These are phyloP conservation scores for Ceratoteleas bidentatus DNA, from an alignment of 1,140 invertebrate species.

Conservation along the genomic window DNA sequence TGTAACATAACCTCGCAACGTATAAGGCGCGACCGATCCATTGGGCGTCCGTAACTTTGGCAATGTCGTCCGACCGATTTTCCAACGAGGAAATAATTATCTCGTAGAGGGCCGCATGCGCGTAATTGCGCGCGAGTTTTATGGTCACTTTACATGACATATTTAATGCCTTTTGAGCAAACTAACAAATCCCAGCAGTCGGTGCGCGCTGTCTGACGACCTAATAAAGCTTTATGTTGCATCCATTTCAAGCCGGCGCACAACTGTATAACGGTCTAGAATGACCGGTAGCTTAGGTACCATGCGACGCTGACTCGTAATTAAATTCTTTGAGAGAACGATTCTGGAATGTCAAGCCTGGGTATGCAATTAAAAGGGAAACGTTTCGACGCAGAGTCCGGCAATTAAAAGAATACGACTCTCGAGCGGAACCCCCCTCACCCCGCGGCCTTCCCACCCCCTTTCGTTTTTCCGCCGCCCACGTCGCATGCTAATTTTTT, in stretches of 20 bases:
- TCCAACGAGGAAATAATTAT: slow-evolving; percentile 53
- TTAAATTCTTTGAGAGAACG: slow-evolving; percentile 81
- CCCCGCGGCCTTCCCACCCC: slow-evolving; percentile 27
- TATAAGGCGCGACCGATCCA: too few species aligned
- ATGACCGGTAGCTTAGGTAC: slow-evolving; percentile 67
- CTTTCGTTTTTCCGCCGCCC: slow-evolving; percentile 64
- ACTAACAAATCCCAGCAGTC: slow-evolving; percentile 67
- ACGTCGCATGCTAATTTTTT: slow-evolving; percentile 77
- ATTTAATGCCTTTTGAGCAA: slow-evolving; percentile 67
- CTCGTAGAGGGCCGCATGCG: slow-evolving; percentile 30
- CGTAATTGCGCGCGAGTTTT: slow-evolving; percentile 60
- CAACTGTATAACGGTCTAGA: slow-evolving; percentile 65
- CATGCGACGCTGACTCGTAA: slow-evolving; percentile 73
- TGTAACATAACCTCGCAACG: too few species aligned
- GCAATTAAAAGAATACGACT: slow-evolving; percentile 80
- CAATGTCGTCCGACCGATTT: too few species aligned
- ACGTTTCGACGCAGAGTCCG: slow-evolving; percentile 77
- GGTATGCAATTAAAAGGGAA: slow-evolving; percentile 80
- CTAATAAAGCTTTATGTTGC: slow-evolving; percentile 74
- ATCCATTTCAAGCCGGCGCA: slow-evolving; percentile 69
- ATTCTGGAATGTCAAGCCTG: slow-evolving; percentile 78
- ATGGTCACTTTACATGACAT: slow-evolving; percentile 63
- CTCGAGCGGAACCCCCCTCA: slow-evolving; percentile 71
- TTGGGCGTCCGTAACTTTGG: too few species aligned
- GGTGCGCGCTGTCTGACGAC: slow-evolving; percentile 59